These are phyloP conservation scores for Andrena trimmerana DNA, from an alignment of 2,888 invertebrate genomes.

Conservation along the genomic window DNA sequence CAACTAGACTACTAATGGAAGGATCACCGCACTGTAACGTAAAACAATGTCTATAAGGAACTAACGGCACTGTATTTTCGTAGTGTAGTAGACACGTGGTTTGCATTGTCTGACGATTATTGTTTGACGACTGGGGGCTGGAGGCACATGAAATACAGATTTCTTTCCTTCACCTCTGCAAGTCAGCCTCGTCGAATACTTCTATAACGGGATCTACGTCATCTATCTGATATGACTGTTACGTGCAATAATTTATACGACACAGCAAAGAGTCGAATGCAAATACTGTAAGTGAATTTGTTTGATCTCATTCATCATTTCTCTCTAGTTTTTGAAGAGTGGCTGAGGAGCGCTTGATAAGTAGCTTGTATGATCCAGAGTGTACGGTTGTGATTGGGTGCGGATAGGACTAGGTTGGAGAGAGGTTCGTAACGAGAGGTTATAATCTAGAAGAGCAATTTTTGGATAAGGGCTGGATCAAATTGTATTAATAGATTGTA, in stretches of 20 bases:
- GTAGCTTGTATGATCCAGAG: not conserved
- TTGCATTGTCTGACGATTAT: not conserved
- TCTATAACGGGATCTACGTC: not conserved
- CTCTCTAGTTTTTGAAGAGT: not conserved
- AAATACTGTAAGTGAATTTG: not conserved
- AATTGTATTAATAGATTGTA: not conserved
- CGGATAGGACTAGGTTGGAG: not conserved
- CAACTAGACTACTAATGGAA: conserved; percentile 25
- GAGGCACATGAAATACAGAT: conserved; percentile 1
- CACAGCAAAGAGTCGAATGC: not conserved
- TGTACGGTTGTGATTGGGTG: conserved; percentile 1
- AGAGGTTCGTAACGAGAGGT: not conserved
- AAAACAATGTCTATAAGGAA: conserved; percentile 38
- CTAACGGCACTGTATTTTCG: conserved; percentile 69
- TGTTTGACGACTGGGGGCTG: not conserved
- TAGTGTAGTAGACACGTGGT: not conserved
- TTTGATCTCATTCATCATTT: not conserved
- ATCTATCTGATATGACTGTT: not conserved
- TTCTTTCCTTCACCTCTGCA: conserved; percentile 1
- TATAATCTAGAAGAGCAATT: not conserved
- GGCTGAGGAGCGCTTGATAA: not conserved
- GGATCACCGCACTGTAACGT: conserved; percentile 52
- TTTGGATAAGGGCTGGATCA: not conserved
- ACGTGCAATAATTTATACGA: not conserved
- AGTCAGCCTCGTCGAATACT: not conserved